These are phyloP conservation scores for Microplitis manilae DNA, from an alignment of 2,888 invertebrate genomes.

Conservation along the genomic window DNA sequence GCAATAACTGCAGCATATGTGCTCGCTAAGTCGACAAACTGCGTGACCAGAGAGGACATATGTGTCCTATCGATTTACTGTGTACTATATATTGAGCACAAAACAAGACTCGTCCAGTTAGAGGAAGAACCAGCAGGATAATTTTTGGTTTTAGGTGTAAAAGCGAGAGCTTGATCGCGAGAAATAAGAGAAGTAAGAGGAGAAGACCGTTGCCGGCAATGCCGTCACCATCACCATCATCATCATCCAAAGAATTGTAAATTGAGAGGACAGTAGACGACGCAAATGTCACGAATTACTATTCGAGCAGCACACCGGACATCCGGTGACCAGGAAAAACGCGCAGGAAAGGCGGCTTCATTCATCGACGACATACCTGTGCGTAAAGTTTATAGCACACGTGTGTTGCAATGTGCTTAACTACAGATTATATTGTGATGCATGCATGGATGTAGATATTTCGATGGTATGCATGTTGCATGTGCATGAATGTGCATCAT, in stretches of 20 bases:
- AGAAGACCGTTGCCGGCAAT: neutral
- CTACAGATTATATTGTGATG: neutral
- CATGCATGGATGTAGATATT: too few relatives aligned
- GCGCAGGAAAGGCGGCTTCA: conserved; percentile 41
- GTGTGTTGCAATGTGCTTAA: conserved; percentile 7
- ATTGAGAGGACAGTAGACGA: neutral
- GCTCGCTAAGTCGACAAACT: conserved; percentile 10
- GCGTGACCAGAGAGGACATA: conserved; percentile 19
- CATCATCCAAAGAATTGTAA: neutral
- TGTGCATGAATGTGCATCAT: conserved; percentile 11
- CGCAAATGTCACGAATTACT: conserved; percentile 53
- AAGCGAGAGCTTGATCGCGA: neutral
- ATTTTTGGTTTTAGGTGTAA: conserved; percentile 4
- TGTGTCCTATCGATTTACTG: conserved; percentile 27
- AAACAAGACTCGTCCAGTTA: neutral
- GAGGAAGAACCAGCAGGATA: neutral
- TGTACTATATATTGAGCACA: neutral
- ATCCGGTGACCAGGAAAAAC: conserved; percentile 57
- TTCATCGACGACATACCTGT: conserved; percentile 37
- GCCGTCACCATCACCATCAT: neutral
- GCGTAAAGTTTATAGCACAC: conserved; percentile 27
- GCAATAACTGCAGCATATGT: conserved; percentile 7
- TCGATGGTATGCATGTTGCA: neutral
- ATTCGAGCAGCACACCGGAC: conserved; percentile 64
- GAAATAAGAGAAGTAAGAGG: neutral